These are phyloP conservation scores for Hydrotaea diabolus DNA, from an alignment of 2,888 invertebrate genomes.

Conservation along the genomic window DNA sequence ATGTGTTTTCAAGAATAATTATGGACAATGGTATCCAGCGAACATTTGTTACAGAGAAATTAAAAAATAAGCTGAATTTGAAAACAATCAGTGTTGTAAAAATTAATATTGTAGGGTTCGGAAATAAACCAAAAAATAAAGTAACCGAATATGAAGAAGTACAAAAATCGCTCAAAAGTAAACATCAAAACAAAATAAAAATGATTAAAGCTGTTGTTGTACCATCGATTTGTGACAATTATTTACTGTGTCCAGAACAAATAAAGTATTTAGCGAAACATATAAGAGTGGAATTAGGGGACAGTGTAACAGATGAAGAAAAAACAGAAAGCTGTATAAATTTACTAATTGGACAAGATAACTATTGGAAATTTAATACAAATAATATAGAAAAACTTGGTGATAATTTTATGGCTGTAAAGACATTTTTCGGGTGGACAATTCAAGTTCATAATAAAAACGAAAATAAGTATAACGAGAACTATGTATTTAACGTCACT, in stretches of 20 bases:
- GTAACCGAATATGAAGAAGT: slow-evolving; percentile 54
- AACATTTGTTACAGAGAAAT: slow-evolving; percentile 53
- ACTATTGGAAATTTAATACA: slow-evolving; percentile 61
- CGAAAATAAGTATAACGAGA: no score
- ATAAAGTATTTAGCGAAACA: slow-evolving; percentile 1
- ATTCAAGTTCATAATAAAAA: no score
- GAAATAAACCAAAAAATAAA: no score
- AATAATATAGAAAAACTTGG: slow-evolving; percentile 32
- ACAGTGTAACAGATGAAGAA: slow-evolving; percentile 29
- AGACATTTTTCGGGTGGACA: slow-evolving; percentile 61
- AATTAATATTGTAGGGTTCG: no score
- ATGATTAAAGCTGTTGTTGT: slow-evolving; percentile 51
- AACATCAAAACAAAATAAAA: slow-evolving; percentile 43
- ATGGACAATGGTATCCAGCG: slow-evolving; percentile 59
- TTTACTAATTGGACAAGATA: slow-evolving; percentile 60
- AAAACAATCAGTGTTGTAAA: slow-evolving; percentile 20
- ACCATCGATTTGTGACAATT: slow-evolving; percentile 51
- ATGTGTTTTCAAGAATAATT: no score
- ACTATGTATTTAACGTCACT: no score
- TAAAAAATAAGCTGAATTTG: slow-evolving; percentile 49
- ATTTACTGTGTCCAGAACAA: slow-evolving; percentile 48
- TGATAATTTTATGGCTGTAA: slow-evolving; percentile 55
- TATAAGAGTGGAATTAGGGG: slow-evolving; percentile 45
- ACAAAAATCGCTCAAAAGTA: slow-evolving; percentile 51
- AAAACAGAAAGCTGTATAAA: no score